Conservation (phyloP, 1,140 invertebrate species). For the Drosophila takahashii region DNA sequence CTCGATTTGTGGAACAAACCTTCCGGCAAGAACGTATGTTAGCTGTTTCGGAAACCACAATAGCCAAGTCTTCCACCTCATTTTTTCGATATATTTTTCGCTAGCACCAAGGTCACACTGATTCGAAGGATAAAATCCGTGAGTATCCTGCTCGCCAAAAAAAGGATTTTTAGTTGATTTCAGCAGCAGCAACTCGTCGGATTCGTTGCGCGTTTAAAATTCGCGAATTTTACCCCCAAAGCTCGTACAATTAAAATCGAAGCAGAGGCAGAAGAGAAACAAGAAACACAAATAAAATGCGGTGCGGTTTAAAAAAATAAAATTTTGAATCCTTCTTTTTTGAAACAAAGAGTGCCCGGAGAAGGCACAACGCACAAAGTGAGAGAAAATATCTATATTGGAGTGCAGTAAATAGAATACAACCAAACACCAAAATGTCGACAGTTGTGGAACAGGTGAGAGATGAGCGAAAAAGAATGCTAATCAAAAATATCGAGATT, state of each 20-base stretch:
- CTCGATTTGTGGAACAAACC: neutral
- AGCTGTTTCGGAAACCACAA: neutral
- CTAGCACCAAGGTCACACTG: neutral
- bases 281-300: slow-evolving; percentile 42
- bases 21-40: too few relatives aligned
- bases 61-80: neutral
- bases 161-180: slow-evolving; percentile 76
- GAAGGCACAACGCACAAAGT: slow-evolving; percentile 9
- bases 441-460: slow-evolving; percentile 80
- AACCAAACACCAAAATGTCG: slow-evolving; percentile 67
- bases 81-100: neutral
- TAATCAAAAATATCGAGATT: slow-evolving; percentile 31
- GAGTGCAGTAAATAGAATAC: slow-evolving; percentile 43
- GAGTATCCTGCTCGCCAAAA: slow-evolving; percentile 61
- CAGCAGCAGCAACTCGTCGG: slow-evolving; percentile 72
- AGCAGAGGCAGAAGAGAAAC: slow-evolving; percentile 4
- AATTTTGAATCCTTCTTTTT: slow-evolving; percentile 22
- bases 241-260: slow-evolving; percentile 45
- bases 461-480: slow-evolving; percentile 6
- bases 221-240: slow-evolving; percentile 35
- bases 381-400: slow-evolving; percentile 20
- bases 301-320: slow-evolving; percentile 40
- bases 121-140: slow-evolving; percentile 44
- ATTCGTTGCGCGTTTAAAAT: slow-evolving; percentile 38
- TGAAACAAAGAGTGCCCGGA: slow-evolving; percentile 7